phyloP scores from a whole-genome alignment of 2,113 vertebrate species.

The Gulo gulo region DNA sequence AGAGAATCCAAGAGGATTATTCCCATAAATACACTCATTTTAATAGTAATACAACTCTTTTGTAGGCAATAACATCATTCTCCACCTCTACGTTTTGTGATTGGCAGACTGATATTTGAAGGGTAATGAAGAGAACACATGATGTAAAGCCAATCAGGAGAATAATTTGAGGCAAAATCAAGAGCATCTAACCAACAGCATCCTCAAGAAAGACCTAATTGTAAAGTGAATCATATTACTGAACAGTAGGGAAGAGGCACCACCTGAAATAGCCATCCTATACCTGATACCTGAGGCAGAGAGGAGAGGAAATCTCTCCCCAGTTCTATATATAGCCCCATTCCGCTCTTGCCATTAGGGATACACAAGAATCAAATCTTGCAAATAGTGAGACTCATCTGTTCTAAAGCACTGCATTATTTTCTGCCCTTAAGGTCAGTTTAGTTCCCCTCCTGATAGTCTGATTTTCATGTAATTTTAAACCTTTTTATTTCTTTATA shows the following conservation, averaged over 20 bases:
- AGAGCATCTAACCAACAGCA: not conserved
- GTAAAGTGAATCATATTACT: not conserved
- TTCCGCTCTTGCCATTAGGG: fast-evolving
- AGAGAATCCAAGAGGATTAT: not conserved
- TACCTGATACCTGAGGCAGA: not conserved
- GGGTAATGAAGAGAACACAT: not conserved
- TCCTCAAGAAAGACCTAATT: not conserved
- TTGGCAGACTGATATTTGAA: not conserved
- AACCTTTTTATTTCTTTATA: not conserved
- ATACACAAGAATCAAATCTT: not conserved
- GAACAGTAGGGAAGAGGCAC: not conserved
- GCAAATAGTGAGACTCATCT: not conserved
- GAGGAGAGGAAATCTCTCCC: not conserved
- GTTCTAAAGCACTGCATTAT: not conserved
- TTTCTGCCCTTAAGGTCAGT: not conserved
- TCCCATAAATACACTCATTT: not conserved
- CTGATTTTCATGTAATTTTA: slow-evolving; percentile 26
- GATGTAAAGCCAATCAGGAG: not conserved
- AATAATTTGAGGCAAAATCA: not conserved
- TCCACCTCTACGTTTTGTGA: not conserved
- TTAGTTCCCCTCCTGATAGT: not conserved
- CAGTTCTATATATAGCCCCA: fast-evolving
- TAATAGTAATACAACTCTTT: not conserved
- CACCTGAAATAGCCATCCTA: not conserved
- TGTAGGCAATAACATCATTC: not conserved